Evolutionary conservation across 64 coral and sea anemone species (phyloP).

Genomic region (Montipora cactus): DNA sequence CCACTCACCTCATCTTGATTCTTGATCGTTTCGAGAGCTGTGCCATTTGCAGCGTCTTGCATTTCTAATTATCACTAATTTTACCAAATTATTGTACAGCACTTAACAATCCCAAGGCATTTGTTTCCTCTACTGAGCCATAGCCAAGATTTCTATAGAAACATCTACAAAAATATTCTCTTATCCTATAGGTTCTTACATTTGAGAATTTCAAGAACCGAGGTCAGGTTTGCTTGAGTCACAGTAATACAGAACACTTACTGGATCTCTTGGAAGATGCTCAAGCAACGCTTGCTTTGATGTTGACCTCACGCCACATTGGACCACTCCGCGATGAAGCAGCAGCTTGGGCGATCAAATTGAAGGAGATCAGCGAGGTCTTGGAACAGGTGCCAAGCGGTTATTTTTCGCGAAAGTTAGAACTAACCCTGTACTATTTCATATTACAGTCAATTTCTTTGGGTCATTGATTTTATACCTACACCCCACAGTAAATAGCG

Average conservation of each 20-base stretch:
- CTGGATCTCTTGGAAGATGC: conserved; percentile 95
- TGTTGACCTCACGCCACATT: conserved; percentile 97
- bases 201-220: conserved; percentile 99
- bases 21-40: no score
- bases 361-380: conserved; percentile 95
- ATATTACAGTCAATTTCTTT: no score
- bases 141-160: neutral
- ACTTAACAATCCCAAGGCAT: no score
- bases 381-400: conserved; percentile 80
- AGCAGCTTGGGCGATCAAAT: conserved; percentile 95
- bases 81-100: no score
- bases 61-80: no score
- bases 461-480: no score
- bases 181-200: conserved; percentile 73
- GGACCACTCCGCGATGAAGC: conserved; percentile 96
- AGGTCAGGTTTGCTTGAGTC: conserved; percentile 86
- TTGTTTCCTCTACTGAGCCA: neutral
- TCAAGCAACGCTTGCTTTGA: conserved; percentile 92
- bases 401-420: neutral
- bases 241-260: conserved; percentile 93
- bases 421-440: no score
- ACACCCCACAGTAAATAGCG: no score
- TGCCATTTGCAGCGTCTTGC: no score
- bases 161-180: neutral
- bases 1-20: no score